Percentiles rank a stretch among this genome's conserved stretches.
Evolutionary conservation across 2,888 invertebrate species (phyloP).

Genomic region (Gerosis bhagava): DNA sequence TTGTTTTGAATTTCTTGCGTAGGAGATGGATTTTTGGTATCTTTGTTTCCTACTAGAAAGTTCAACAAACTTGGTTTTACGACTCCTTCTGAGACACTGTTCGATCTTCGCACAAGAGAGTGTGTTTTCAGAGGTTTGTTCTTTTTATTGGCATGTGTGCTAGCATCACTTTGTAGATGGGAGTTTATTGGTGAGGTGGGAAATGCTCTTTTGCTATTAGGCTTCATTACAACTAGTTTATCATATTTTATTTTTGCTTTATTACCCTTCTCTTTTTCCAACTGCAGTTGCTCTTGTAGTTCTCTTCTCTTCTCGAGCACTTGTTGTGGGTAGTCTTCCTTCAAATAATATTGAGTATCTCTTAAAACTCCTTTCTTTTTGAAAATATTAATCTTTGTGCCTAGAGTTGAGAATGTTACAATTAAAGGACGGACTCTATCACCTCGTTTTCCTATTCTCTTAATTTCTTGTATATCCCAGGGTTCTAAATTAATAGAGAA

Average conservation of each 20-base stretch:
- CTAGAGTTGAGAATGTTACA: constrained; percentile 22
- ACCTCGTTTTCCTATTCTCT: constrained; percentile 25
- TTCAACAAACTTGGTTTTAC: constrained; percentile 33
- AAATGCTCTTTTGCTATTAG: too few relatives aligned
- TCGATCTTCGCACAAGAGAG: too few relatives aligned
- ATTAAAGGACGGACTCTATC: constrained; percentile 25
- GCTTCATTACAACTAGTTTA: constrained; percentile 24
- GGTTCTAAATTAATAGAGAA: constrained; percentile 15
- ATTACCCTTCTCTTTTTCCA: constrained; percentile 32
- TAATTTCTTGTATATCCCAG: constrained; percentile 28
- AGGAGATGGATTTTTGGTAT: too few relatives aligned
- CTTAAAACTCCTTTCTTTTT: constrained; percentile 21
- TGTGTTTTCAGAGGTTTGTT: too few relatives aligned
- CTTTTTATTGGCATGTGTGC: too few relatives aligned
- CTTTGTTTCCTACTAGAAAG: too few relatives aligned
- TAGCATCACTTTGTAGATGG: too few relatives aligned
- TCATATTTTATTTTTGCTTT: constrained; percentile 32
- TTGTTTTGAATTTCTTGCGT: neutral
- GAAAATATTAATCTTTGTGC: constrained; percentile 24
- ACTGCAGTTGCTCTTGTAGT: constrained; percentile 29
- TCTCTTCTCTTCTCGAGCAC: constrained; percentile 35
- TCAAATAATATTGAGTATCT: constrained; percentile 22
- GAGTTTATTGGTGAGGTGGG: too few relatives aligned
- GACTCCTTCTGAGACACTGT: constrained; percentile 28
- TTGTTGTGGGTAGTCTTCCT: constrained; percentile 32